These are phyloP conservation scores for Halocynthia roretzi DNA, from an alignment of 23 tunicate species.

Conservation along the genomic window DNA sequence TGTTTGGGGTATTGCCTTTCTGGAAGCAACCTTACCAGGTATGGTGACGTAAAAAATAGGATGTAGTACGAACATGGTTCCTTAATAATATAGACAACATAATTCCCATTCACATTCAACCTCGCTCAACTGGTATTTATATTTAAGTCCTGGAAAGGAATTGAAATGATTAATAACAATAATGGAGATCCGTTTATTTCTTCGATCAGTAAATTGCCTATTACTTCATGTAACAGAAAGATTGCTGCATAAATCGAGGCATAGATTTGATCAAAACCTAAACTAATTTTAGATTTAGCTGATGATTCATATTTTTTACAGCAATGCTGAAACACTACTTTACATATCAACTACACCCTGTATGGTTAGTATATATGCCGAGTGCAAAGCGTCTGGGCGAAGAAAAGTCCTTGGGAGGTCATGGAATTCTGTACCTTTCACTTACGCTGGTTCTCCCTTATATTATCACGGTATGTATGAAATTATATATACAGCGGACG, in stretches of 20 bases:
- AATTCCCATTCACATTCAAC: no score
- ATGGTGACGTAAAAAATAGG: neutral
- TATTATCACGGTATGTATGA: slow-evolving; percentile 2
- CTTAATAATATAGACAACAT: no score
- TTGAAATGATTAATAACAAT: no score
- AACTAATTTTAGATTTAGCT: no score
- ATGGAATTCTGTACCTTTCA: slow-evolving; percentile 12
- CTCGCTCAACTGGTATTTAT: neutral
- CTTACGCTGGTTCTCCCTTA: slow-evolving; percentile 12
- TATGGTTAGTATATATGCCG: no score
- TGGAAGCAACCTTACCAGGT: slow-evolving; percentile 13
- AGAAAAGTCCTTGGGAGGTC: neutral
- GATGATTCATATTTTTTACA: neutral
- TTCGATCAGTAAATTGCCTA: no score
- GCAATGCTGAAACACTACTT: neutral
- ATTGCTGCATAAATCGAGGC: no score
- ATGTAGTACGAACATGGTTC: no score
- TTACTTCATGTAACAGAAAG: no score
- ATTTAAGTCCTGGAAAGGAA: neutral
- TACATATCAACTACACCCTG: neutral
- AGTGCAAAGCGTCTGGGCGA: neutral
- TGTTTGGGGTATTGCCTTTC: slow-evolving; percentile 1
- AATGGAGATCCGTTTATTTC: no score
- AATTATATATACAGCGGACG: neutral
- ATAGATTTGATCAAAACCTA: no score